A percentile compares a stretch with the other conserved stretches of the same genome.
These are phyloP conservation scores for Sarcoramphus papa DNA, from an alignment of 2,797 vertebrate species.

Conservation along the genomic window DNA sequence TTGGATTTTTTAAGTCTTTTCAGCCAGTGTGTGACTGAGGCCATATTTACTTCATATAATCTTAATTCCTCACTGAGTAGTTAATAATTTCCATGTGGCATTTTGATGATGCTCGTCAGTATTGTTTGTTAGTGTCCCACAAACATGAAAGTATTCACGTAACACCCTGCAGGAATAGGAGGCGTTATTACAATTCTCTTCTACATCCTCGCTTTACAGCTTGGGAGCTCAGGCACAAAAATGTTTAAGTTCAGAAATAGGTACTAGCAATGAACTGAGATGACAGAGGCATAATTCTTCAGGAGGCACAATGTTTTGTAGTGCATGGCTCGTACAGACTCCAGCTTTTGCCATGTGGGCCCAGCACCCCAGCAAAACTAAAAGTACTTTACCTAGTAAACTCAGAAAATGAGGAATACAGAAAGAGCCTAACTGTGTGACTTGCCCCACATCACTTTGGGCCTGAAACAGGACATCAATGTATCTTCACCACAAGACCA, in stretches of 20 bases:
- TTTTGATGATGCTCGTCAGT: background rate
- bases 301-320: background rate
- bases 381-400: background rate
- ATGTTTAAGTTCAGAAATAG: background rate
- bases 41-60: background rate
- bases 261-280: background rate
- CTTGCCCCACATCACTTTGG: background rate
- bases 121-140: background rate
- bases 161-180: background rate
- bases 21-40: background rate
- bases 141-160: background rate
- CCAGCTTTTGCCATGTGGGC: background rate
- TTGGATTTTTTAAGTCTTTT: background rate
- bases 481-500: background rate
- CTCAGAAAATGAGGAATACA: background rate
- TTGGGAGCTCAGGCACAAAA: background rate
- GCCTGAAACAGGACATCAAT: background rate
- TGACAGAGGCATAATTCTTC: background rate
- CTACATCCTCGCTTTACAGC: background rate
- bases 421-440: background rate
- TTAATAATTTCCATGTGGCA: background rate
- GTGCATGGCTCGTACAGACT: background rate
- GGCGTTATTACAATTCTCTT: background rate
- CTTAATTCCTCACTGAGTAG: background rate
- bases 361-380: background rate